phyloP scores from a whole-genome alignment of 2,797 vertebrate genomes.

The Rhinogobio ventralis region DNA sequence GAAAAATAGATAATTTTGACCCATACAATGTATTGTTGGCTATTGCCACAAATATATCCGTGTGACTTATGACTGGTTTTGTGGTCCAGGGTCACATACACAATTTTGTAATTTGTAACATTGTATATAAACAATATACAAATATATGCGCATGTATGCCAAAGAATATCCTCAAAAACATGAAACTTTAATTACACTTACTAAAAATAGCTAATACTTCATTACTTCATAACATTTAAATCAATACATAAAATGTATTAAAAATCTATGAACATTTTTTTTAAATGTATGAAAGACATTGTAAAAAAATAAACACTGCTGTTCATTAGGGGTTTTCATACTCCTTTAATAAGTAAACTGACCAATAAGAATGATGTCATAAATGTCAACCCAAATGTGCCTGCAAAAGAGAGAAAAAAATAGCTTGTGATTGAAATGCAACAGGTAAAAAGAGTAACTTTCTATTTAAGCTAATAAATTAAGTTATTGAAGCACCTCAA shows the following conservation, averaged over 20 bases:
- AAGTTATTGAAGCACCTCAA: neutral
- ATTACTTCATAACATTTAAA: neutral
- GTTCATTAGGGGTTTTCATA: neutral
- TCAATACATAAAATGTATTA: neutral
- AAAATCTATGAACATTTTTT: neutral
- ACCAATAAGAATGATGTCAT: neutral
- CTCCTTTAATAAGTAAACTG: neutral
- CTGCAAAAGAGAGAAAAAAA: neutral
- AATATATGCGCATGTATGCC: neutral
- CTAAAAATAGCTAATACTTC: neutral
- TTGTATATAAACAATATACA: neutral
- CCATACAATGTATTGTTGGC: too few relatives aligned
- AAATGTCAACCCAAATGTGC: neutral
- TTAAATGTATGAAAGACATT: neutral
- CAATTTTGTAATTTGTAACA: too few relatives aligned
- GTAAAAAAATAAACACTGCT: neutral
- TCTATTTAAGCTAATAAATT: neutral
- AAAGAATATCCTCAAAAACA: neutral
- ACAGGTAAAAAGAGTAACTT: neutral
- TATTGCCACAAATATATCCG: too few relatives aligned
- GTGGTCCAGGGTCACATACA: neutral
- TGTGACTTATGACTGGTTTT: too few relatives aligned
- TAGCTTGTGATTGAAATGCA: neutral
- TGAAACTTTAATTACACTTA: neutral
- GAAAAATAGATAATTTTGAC: too few relatives aligned